A percentile compares a stretch with the other conserved stretches of the same genome.
phyloP scores from a whole-genome alignment of 2,113 vertebrate species.

The Propithecus coquereli region DNA sequence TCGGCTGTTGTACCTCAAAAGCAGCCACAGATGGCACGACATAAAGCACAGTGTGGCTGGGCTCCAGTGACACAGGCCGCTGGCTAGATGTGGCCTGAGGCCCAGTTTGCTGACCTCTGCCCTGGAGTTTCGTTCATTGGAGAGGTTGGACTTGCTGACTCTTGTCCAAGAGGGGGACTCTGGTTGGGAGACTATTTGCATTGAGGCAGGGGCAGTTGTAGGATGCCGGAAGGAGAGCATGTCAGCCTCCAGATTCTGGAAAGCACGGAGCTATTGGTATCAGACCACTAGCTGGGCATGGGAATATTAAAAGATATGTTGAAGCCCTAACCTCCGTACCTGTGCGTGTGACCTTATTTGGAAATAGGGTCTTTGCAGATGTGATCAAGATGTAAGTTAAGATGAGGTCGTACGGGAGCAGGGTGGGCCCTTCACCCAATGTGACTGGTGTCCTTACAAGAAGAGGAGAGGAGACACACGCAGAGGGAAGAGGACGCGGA shows the following conservation, averaged over 20 bases:
- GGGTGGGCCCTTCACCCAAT: background rate
- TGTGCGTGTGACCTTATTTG: background rate
- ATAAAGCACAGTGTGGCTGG: background rate
- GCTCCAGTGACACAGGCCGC: background rate
- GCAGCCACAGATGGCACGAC: background rate
- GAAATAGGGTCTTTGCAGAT: background rate
- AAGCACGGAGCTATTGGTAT: background rate
- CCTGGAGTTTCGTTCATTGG: background rate
- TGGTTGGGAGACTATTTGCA: background rate
- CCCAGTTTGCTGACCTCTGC: background rate
- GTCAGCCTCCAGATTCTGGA: background rate
- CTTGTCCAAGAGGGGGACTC: background rate
- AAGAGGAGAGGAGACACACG: background rate
- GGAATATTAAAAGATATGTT: background rate
- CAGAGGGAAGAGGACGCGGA: background rate
- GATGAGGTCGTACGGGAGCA: background rate
- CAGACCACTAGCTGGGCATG: background rate
- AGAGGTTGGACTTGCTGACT: background rate
- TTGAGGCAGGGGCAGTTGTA: background rate
- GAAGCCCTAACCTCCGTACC: background rate
- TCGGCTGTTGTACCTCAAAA: background rate
- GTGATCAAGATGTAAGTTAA: background rate
- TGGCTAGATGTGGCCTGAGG: background rate
- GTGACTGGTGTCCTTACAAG: background rate
- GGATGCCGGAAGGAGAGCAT: background rate